Percentiles rank a stretch among this genome's conserved stretches.
phyloP scores from a whole-genome alignment of 1,140 invertebrate species.

The Vanessa atalanta region DNA sequence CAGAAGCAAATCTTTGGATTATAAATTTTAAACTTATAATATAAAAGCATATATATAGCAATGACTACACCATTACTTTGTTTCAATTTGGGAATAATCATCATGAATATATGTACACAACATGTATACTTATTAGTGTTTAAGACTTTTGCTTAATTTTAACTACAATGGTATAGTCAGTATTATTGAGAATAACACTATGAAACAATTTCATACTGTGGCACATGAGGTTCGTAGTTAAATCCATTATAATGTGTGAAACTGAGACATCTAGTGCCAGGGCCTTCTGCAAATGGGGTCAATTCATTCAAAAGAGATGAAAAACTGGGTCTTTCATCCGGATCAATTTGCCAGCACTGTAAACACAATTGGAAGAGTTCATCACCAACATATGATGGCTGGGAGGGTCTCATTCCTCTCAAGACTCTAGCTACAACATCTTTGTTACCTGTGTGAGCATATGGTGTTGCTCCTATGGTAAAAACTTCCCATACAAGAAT shows the following conservation, averaged over 20 bases:
- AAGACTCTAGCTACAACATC: slow-evolving; percentile 87
- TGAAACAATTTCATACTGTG: slow-evolving; percentile 69
- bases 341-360: slow-evolving; percentile 92
- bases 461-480: slow-evolving; percentile 91
- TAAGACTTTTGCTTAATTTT: background rate
- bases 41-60: background rate
- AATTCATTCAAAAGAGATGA: slow-evolving; percentile 60
- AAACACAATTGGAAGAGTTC: slow-evolving; percentile 91
- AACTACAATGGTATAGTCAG: background rate
- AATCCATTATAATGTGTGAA: slow-evolving; percentile 78
- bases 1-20: slow-evolving; percentile 18
- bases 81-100: background rate
- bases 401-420: slow-evolving; percentile 85
- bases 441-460: slow-evolving; percentile 84
- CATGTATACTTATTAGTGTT: background rate
- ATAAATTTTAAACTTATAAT: slow-evolving; percentile 7
- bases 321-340: slow-evolving; percentile 86
- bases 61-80: background rate
- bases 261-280: slow-evolving; percentile 65
- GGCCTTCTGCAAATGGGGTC: slow-evolving; percentile 54
- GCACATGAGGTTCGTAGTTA: slow-evolving; percentile 72
- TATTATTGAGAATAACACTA: slow-evolving; percentile 17
- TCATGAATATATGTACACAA: background rate
- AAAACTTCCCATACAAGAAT: slow-evolving; percentile 91
- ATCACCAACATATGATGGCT: slow-evolving; percentile 87